Evolutionary conservation across 2,797 vertebrate genomes (phyloP), one percentile per base, ranked within the genome.

Genomic region (Bufotes viridis): DNA sequence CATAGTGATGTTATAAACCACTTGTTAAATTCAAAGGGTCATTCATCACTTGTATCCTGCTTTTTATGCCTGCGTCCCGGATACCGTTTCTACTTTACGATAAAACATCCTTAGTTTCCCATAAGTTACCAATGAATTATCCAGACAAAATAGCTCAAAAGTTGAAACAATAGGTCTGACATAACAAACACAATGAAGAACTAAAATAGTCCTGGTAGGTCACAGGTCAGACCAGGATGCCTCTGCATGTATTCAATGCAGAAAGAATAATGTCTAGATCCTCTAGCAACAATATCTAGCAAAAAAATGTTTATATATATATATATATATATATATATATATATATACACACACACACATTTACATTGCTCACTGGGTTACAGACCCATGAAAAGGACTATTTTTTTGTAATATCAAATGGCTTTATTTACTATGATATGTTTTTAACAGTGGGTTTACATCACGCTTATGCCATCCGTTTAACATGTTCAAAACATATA

Each of bases 141-240:
- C 24, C 6, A 57, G 24, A 26, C 65, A 8, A 83, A 83, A 83
- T 15, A 60, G 20, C 53, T 78, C 49, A 9, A 29, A 17, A 79
- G 78, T 15, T 83, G 17, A 69, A 57, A 83, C 82, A 83, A 83
- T 72, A 26, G 67, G 24, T 72, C 67, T 83, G 49, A 26, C 29
- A 42, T 12, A 61, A 49, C 26, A 60, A 63, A n/a, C 26, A 29
- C 51, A 72, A 57, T 83, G 12, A 18, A 69, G 53, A 17, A 70
- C 18, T 53, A 55, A 70, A 82, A 55, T 29, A 55, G 65, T 57
- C 11, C 18, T 70, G 14, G 15, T 42, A 70, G 24, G 4, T 17
- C 51, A 82, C 49, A 55, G 17, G 58, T 53, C 49, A 69, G 15
- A 57, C 15, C 51, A 57, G 49, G 11, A 69, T 69, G 80, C 26